phyloP scores from a whole-genome alignment of 2,888 invertebrate species.

The Drosophila lutescens region DNA sequence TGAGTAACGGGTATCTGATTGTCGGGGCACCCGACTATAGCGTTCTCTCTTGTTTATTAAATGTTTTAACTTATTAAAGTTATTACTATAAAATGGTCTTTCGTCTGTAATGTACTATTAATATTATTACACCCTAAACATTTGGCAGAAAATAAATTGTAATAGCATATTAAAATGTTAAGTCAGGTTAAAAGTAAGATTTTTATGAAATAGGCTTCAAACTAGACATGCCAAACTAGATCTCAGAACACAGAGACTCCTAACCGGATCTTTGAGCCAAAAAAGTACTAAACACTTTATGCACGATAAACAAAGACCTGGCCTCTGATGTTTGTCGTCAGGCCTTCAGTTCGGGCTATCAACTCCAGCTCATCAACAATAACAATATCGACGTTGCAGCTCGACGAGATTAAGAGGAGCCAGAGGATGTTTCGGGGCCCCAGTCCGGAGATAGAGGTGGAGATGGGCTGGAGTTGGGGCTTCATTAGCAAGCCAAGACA shows the following conservation, averaged over 20 bases:
- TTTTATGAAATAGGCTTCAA: not conserved
- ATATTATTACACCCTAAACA: no score
- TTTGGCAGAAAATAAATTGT: not conserved
- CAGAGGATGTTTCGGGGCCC: slow-evolving; percentile 14
- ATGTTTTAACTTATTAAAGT: no score
- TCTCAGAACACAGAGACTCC: not conserved
- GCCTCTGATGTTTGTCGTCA: slow-evolving; percentile 66
- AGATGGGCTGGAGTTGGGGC: slow-evolving; percentile 47
- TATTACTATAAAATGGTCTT: not conserved
- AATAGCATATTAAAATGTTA: no score
- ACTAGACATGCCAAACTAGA: not conserved
- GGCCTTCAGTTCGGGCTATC: slow-evolving; percentile 59
- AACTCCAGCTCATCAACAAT: slow-evolving; percentile 74
- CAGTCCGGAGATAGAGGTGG: slow-evolving; percentile 4
- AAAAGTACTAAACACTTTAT: slow-evolving; percentile 70
- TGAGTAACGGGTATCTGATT: no score
- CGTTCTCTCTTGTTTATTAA: no score
- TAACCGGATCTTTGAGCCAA: slow-evolving; percentile 1
- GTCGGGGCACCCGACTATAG: no score
- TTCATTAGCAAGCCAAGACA: slow-evolving; percentile 65
- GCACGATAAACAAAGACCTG: slow-evolving; percentile 73
- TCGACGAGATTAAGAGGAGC: slow-evolving; percentile 27
- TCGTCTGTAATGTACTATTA: not conserved
- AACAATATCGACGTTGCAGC: slow-evolving; percentile 72
- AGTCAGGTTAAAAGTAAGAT: not conserved